Evolutionary conservation across 2,888 invertebrate genomes (phyloP), one percentile per base, ranked within the genome.

Genomic region (Hipparchia sbordonii): DNA sequence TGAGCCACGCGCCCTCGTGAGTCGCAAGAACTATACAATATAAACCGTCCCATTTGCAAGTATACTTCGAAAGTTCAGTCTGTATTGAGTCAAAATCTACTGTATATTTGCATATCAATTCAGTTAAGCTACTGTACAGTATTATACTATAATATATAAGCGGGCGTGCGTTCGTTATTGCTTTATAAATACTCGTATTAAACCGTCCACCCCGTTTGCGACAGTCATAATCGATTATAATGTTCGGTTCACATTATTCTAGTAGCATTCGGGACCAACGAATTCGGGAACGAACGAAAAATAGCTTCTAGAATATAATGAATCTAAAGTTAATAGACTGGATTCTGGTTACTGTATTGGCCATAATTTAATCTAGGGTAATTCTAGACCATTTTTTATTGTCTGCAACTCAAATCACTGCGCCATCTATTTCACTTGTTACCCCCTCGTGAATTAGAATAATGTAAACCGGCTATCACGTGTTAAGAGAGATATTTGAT

Each of bases 121-220:
- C 70, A 70, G 72, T 77, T 78, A 81, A 82, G 79, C 82, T 80
- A 82, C 79, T 78, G 78, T 80, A 81, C 77, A 79, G 72, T 66
- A 70, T 66, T 61, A 72, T 73, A 73, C 73, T 75, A 76, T 13
- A 13, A 23, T 67, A 76, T 75, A 77, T 73, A 80, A 79, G 80
- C 82, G 82, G 82, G 84, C 85, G 86, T 86, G 86, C 83, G 78
- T 78, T 79, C 80, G 79, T 81, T 85, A 84, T 83, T 83, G 83
- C 82, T 79, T 81, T 80, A 80, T 79, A 81, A 79, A 79, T 80
- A 81, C 80, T 78, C 74, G 68, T 68, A 51, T 68, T 68, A 51
- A 33, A 67, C 56, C n/a, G 4, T 63, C 51, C 45, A 5, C 39
- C 56, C 23, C 6, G 46, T 12, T 46, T n/a, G 46, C 39, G n/a